Percentiles rank a stretch among this genome's conserved stretches.
Conservation (phyloP, 2,113 vertebrate species). For the Puntigrus tetrazona region DNA sequence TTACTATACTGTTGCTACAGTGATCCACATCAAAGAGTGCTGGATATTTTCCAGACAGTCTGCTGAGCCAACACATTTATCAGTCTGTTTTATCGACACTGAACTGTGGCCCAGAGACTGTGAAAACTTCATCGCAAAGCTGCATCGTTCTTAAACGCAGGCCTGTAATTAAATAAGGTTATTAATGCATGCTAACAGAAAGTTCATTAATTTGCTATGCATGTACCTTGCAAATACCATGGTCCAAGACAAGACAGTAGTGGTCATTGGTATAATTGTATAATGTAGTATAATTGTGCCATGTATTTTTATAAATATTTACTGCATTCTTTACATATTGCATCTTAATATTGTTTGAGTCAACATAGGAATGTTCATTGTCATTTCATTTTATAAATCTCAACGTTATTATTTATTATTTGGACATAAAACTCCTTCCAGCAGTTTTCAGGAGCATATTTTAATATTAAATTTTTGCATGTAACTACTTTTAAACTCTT, state of each 20-base stretch:
- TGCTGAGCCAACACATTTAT: constrained; percentile 9
- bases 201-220: neutral
- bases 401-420: neutral
- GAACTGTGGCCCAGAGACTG: neutral
- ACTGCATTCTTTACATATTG: neutral
- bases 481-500: neutral
- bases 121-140: neutral
- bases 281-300: too few species aligned
- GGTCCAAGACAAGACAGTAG: neutral
- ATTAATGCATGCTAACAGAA: neutral
- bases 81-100: neutral
- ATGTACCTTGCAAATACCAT: neutral
- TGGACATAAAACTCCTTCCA: neutral
- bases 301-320: too few species aligned
- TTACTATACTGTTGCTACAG: neutral
- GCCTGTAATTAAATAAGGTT: neutral
- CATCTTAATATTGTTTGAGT: neutral
- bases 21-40: neutral
- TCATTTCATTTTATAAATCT: neutral
- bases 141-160: neutral
- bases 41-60: constrained; percentile 17
- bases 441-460: neutral
- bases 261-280: too few species aligned
- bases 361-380: neutral
- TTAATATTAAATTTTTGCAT: neutral